Conservation (phyloP, 1,140 invertebrate species). For the Adoxophyes honmai region DNA sequence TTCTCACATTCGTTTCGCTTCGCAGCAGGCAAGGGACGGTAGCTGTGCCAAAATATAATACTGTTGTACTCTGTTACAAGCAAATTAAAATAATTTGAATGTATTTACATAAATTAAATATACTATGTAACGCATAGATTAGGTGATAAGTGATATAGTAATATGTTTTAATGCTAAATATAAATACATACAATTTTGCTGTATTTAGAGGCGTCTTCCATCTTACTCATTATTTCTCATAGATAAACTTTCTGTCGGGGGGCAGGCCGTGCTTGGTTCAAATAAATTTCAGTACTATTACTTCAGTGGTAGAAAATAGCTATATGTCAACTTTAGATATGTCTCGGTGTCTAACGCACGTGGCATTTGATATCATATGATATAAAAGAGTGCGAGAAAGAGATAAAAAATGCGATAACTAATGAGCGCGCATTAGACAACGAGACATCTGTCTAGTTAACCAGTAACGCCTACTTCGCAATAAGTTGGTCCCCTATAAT, state of each 20-base stretch:
- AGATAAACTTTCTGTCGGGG: constrained; percentile 40
- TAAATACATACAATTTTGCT: constrained; percentile 69
- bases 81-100: constrained; percentile 54
- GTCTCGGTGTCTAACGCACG: no score
- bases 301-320: no score
- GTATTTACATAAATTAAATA: constrained; percentile 55
- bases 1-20: background rate
- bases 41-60: constrained; percentile 8
- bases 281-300: no score
- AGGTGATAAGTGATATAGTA: constrained; percentile 66
- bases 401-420: no score
- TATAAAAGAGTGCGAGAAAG: no score
- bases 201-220: constrained; percentile 75
- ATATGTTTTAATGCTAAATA: constrained; percentile 64
- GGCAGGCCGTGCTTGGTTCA: background rate
- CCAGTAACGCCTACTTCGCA: no score
- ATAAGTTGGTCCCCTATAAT: no score
- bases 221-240: constrained; percentile 66
- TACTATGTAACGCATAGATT: constrained; percentile 57
- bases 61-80: constrained; percentile 24
- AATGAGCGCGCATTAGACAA: no score
- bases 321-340: no score
- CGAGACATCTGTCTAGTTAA: no score
- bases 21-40: background rate
- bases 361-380: no score